A percentile compares a stretch with the other conserved stretches of the same genome.
Conservation (phyloP, 2,888 invertebrate species). For the Ophion ellenae region DNA sequence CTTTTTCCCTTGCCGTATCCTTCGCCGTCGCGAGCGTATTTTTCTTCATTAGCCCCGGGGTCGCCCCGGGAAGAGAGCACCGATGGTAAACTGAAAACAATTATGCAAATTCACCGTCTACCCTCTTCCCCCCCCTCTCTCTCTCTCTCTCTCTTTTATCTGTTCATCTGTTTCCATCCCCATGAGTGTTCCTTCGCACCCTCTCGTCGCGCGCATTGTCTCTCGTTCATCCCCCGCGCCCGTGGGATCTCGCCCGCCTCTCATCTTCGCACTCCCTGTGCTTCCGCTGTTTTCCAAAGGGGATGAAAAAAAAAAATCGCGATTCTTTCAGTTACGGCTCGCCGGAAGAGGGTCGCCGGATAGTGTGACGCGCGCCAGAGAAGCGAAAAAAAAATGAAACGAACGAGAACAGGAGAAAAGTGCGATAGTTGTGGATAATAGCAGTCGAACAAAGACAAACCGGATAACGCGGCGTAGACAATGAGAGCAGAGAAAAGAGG, state of each 20-base stretch:
- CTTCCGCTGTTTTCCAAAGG: conserved; percentile 37
- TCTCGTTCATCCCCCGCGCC: conserved; percentile 54
- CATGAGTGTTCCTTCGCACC: conserved; percentile 49
- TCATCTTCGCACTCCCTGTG: conserved; percentile 9
- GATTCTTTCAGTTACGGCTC: conserved; percentile 34
- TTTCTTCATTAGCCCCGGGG: conserved; percentile 77
- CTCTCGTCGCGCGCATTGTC: conserved; percentile 45
- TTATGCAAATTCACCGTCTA: conserved; percentile 77
- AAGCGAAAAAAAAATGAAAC: conserved; percentile 14
- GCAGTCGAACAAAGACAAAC: conserved; percentile 56
- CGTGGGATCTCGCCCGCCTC: conserved; percentile 42
- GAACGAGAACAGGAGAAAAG: conserved; percentile 12
- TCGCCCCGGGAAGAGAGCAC: conserved; percentile 50
- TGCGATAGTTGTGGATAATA: conserved; percentile 59
- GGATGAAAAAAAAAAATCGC: conserved; percentile 35
- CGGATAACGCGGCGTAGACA: conserved; percentile 53
- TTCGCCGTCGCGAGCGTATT: conserved; percentile 72
- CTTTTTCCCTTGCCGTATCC: conserved; percentile 47
- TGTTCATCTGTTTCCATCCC: conserved; percentile 34
- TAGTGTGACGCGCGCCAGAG: conserved; percentile 40
- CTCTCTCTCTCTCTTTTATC: conserved; percentile 46
- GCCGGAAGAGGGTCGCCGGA: conserved; percentile 42
- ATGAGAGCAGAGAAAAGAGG: conserved; percentile 35
- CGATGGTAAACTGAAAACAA: conserved; percentile 77
- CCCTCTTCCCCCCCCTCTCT: conserved; percentile 43